Conservation (phyloP, 2,797 vertebrate genomes). For the Numenius phaeopus region DNA sequence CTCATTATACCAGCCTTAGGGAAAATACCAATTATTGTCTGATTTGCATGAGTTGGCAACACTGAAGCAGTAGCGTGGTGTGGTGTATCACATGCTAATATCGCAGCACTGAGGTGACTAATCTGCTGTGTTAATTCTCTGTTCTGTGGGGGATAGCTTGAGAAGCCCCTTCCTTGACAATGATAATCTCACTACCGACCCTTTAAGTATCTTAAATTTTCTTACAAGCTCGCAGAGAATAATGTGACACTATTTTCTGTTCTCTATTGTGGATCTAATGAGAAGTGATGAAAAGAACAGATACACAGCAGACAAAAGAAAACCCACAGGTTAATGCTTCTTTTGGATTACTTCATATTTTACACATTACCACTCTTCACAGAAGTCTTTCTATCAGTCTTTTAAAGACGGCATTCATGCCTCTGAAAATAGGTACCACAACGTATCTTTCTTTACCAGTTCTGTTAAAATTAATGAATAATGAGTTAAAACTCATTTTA, state of each 20-base stretch:
- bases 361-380: not conserved
- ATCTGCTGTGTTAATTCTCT: slow-evolving; percentile 52
- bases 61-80: not conserved
- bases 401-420: not conserved
- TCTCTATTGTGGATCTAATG: not conserved
- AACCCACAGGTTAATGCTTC: not conserved
- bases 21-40: slow-evolving; percentile 69
- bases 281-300: not conserved
- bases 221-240: not conserved
- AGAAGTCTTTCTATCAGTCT: not conserved
- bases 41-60: slow-evolving; percentile 67
- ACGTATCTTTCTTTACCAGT: not conserved
- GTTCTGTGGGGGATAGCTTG: not conserved
- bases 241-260: not conserved
- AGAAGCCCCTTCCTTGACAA: slow-evolving; percentile 5
- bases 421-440: not conserved
- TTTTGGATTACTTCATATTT: slow-evolving; percentile 1
- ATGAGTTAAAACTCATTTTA: not conserved
- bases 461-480: not conserved
- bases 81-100: slow-evolving; percentile 19
- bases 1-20: slow-evolving; percentile 58
- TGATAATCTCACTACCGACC: slow-evolving; percentile 19
- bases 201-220: not conserved
- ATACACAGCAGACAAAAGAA: not conserved
- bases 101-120: slow-evolving; percentile 34